Conservation (phyloP, 2,797 vertebrate species). For the Taeniopygia guttata region DNA sequence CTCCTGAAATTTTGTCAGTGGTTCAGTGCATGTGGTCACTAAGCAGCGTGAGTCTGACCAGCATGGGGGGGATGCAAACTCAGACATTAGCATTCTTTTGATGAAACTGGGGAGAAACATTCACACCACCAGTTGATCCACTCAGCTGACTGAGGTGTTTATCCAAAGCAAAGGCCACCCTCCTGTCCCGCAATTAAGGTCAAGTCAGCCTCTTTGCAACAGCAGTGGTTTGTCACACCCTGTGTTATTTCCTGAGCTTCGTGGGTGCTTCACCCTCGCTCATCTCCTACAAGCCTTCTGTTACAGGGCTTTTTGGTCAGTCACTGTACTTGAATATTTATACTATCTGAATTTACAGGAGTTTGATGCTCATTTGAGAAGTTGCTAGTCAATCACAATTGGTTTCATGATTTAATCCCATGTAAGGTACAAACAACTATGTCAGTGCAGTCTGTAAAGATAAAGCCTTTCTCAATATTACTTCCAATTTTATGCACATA, state of each 20-base stretch:
- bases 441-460: background rate
- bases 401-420: background rate
- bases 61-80: background rate
- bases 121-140: background rate
- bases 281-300: background rate
- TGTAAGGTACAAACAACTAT: background rate
- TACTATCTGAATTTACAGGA: background rate
- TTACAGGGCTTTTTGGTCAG: background rate
- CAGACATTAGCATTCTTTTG: background rate
- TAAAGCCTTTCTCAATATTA: background rate
- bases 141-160: background rate
- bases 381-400: background rate
- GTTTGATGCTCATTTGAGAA: background rate
- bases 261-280: fast-evolving
- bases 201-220: background rate
- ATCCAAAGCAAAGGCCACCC: background rate
- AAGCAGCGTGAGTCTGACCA: background rate
- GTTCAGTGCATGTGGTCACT: background rate
- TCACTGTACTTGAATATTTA: background rate
- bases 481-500: background rate
- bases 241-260: background rate
- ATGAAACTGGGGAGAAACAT: fast-evolving
- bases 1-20: background rate
- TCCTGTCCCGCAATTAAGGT: background rate
- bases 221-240: background rate